Conservation (phyloP, 2,113 vertebrate genomes). For the Ceyx melanurus region DNA sequence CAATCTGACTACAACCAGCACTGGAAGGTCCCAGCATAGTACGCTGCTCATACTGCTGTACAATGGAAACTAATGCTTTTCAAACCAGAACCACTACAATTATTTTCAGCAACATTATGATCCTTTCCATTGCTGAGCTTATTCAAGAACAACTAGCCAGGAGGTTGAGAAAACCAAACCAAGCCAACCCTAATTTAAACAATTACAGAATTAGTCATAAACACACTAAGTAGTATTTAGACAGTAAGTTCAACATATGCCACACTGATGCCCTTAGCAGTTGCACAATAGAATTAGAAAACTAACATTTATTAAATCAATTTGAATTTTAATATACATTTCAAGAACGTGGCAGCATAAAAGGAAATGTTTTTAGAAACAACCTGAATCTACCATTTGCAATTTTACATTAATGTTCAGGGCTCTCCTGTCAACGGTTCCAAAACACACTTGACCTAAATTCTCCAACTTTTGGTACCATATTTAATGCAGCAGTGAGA, state of each 20-base stretch:
- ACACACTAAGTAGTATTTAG: constrained; percentile 37
- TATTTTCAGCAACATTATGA: background rate
- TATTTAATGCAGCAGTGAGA: constrained; percentile 19
- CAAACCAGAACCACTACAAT: background rate
- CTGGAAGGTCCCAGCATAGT: background rate
- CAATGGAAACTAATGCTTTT: background rate
- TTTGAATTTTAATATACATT: constrained; percentile 89
- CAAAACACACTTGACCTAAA: constrained; percentile 69
- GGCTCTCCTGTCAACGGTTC: constrained; percentile 79
- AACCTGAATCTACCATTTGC: constrained; percentile 82
- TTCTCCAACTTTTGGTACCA: constrained; percentile 35
- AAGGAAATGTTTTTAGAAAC: constrained; percentile 83
- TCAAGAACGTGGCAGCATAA: constrained; percentile 90
- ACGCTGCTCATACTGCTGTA: rapidly evolving
- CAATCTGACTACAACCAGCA: background rate
- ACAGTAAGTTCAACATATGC: constrained; percentile 62
- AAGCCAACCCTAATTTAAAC: constrained; percentile 58
- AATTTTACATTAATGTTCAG: constrained; percentile 80
- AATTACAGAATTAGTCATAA: constrained; percentile 55
- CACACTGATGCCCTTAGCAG: constrained; percentile 72
- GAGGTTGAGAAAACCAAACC: constrained; percentile 55
- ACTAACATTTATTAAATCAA: constrained; percentile 97
- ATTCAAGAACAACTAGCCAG: constrained; percentile 18
- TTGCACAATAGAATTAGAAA: constrained; percentile 92
- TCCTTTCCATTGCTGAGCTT: background rate